Evolutionary conservation across 2,888 invertebrate genomes (phyloP).

Genomic region (Sussaba pulchella): DNA sequence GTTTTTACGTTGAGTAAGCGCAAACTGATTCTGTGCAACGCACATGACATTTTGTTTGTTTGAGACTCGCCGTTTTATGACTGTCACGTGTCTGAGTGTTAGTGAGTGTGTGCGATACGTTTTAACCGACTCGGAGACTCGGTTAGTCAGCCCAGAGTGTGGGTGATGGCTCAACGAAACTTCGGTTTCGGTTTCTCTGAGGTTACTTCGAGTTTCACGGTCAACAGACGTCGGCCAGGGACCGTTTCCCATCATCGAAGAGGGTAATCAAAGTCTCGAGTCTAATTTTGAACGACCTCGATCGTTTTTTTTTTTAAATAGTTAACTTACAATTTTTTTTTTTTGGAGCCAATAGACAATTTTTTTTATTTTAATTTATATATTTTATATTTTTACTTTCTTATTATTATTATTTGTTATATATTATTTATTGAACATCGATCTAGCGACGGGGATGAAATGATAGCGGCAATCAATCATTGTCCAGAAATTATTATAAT

Average conservation of each 20-base stretch:
- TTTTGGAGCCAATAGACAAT: no score
- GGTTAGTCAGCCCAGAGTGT: no score
- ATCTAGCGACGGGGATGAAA: no score
- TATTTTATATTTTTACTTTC: no score
- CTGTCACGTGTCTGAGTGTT: constrained; percentile 72
- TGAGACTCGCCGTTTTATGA: constrained; percentile 75
- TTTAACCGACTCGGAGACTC: constrained; percentile 4
- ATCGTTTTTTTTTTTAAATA: constrained; percentile 25
- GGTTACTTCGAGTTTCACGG: constrained; percentile 37
- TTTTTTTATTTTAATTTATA: no score
- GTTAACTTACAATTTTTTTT: no score
- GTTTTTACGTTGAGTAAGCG: constrained; percentile 60
- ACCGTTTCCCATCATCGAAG: constrained; percentile 22
- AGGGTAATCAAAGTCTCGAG: neutral
- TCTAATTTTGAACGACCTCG: constrained; percentile 61
- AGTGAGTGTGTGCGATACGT: neutral
- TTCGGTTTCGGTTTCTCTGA: no score
- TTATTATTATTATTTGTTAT: no score
- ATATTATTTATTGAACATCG: no score
- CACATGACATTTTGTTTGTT: constrained; percentile 75
- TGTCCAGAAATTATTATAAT: neutral
- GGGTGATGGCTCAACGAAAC: no score
- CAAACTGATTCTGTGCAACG: constrained; percentile 64
- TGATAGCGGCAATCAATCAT: constrained; percentile 9
- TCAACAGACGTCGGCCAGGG: constrained; percentile 7